Base-by-base conservation (phyloP, 2,113 vertebrate species). In the Herpailurus yagouaroundi region DNA sequence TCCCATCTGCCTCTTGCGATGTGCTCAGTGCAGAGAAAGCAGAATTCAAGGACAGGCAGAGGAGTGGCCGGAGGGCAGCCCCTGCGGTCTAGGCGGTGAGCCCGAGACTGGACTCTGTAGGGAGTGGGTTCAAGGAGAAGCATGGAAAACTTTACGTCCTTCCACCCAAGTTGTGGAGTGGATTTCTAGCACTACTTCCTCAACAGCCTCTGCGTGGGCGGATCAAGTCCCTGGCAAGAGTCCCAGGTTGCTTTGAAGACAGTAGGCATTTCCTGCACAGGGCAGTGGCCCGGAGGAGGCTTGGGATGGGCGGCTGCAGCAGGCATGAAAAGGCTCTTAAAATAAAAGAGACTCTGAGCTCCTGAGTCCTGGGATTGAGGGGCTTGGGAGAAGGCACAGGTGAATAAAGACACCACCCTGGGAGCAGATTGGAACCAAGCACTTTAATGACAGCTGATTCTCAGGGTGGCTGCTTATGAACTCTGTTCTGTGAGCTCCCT, bases 41-140 rank as follows among this genome's bases (percentile, higher is more conserved):
- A 1, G 50, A 23, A 41, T 5, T 41, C 15, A 14, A 36, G 23
- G 19, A 4, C 33, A 1, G 19, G 31, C 45, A 52, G 76, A n/a
- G 14, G 25, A 7, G 21, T 1, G 57, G 71, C n/a, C 10, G 2
- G 66, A n/a, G n/a, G 52, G 38, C 23, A n/a, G 23, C 41, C 63
- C 7, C 74, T 0, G 13, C 0, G 19, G 48, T 8, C 45, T 2
- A 31, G 57, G 38, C 57, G 3, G 16, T 0, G 0, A 18, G 14
- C 27, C 66, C 1, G 3, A 1, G 48, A 38, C 16, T 0, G 50
- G 74, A 27, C 27, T 23, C 41, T 8, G 38, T 9, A 25, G 57
- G 66, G 31, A 16, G 16, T 4, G 15, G 52, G 69, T 10, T 92
- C 52, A 6, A 36, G 96, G 91, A 18, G 48, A 31, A 36, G 36